Evolutionary conservation across 2,888 invertebrate species (phyloP).

Genomic region (Romanomermis culicivorax): DNA sequence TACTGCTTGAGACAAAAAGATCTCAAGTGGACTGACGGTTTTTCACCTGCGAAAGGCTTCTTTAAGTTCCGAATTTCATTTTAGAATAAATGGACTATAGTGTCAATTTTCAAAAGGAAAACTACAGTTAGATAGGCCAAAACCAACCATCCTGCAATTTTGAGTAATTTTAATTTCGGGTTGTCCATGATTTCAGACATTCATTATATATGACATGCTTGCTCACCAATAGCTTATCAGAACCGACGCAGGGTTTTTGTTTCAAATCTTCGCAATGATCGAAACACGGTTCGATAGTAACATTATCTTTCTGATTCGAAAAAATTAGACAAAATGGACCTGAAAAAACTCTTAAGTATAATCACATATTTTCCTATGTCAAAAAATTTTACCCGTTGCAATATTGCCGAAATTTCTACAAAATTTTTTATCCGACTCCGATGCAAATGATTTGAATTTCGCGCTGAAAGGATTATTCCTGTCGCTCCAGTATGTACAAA

Average conservation of each 20-base stretch:
- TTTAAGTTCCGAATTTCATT: no score
- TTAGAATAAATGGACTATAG: no score
- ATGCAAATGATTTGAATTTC: no score
- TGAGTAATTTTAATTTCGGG: no score
- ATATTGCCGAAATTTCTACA: not conserved
- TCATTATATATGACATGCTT: no score
- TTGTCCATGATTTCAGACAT: no score
- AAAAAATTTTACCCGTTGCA: not conserved
- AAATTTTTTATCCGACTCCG: not conserved
- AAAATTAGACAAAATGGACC: not conserved
- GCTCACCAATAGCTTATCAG: not conserved
- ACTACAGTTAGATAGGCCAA: no score
- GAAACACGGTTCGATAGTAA: not conserved
- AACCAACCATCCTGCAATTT: no score
- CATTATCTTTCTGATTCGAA: not conserved
- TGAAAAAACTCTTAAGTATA: not conserved
- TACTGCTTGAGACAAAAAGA: no score
- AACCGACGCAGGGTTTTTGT: not conserved
- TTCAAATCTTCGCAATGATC: not conserved
- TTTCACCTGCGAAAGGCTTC: no score
- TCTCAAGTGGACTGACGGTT: no score
- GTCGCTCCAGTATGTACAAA: not conserved
- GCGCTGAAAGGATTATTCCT: not conserved
- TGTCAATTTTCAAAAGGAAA: no score
- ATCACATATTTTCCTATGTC: not conserved